Percentiles rank a stretch among this genome's conserved stretches.
Conservation (phyloP, 2,113 vertebrate species). For the Lethenteron reissneri region DNA sequence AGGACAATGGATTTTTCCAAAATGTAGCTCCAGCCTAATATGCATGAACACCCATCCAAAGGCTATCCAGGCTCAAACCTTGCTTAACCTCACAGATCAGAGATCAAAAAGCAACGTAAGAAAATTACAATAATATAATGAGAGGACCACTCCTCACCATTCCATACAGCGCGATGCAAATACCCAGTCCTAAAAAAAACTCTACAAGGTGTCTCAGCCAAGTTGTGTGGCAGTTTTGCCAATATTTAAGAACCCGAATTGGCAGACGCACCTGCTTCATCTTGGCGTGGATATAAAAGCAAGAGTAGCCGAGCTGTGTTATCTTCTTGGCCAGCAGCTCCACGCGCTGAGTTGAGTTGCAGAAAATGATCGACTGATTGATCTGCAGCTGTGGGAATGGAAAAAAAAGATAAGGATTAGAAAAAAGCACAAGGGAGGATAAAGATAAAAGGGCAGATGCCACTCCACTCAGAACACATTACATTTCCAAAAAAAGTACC, state of each 20-base stretch:
- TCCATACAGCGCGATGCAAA: no score
- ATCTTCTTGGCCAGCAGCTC: slow-evolving; percentile 99
- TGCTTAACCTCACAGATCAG: no score
- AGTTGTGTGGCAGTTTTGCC: no score
- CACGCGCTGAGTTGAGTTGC: slow-evolving; percentile 95
- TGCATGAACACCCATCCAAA: no score
- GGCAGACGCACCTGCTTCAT: slow-evolving; percentile 76
- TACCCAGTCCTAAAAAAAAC: no score
- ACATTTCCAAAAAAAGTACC: not conserved
- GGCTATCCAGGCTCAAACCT: no score
- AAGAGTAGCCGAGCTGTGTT: slow-evolving; percentile 94
- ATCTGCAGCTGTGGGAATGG: slow-evolving; percentile 58
- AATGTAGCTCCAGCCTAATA: no score
- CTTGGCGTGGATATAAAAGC: slow-evolving; percentile 99
- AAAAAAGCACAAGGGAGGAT: not conserved
- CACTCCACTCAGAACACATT: not conserved
- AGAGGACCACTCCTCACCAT: no score
- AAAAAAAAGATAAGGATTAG: slow-evolving; percentile 9
- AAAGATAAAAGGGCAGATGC: not conserved
- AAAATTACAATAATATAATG: no score
- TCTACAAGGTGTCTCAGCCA: no score
- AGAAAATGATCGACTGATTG: slow-evolving; percentile 99
- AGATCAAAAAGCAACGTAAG: no score
- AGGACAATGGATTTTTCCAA: not conserved
- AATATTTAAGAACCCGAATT: no score